A percentile compares a stretch with the other conserved stretches of the same genome.
Conservation (phyloP, 2,888 invertebrate species). For the Lysandra coridon region DNA sequence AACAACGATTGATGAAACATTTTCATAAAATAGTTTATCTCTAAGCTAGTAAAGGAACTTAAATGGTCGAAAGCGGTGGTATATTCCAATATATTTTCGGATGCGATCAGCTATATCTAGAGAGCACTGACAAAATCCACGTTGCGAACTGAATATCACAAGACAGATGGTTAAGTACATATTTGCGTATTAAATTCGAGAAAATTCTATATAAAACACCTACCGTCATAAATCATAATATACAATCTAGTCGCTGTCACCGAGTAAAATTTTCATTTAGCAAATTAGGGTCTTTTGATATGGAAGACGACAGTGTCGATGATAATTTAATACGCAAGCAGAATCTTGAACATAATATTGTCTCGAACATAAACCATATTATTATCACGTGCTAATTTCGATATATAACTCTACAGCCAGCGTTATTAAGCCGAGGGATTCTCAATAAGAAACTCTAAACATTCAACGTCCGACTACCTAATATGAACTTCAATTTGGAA, state of each 20-base stretch:
- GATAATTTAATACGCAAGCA: conserved; percentile 18
- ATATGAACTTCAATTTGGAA: conserved; percentile 70
- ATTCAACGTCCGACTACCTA: conserved; percentile 46
- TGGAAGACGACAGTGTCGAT: conserved; percentile 21
- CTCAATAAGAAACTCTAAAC: conserved; percentile 31
- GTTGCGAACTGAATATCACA: conserved; percentile 71
- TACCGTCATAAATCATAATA: conserved; percentile 1
- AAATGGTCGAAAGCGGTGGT: conserved; percentile 42
- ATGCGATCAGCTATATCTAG: conserved; percentile 50
- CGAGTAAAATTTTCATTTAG: conserved; percentile 32
- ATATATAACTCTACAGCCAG: conserved; percentile 44
- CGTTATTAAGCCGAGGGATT: conserved; percentile 30
- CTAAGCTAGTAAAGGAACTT: conserved; percentile 47
- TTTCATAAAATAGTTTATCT: conserved; percentile 32
- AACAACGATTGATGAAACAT: conserved; percentile 41
- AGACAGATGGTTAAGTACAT: conserved; percentile 74
- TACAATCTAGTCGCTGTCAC: background rate
- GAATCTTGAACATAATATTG: background rate
- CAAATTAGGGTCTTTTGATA: conserved; percentile 26
- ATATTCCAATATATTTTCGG: conserved; percentile 39
- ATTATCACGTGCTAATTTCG: conserved; percentile 52
- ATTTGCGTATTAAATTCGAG: conserved; percentile 49
- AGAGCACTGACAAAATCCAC: conserved; percentile 62
- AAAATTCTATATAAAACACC: conserved; percentile 20
- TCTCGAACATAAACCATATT: conserved; percentile 48